These are phyloP conservation scores for Cylloceria caligata DNA, from an alignment of 2,888 invertebrate species.

Conservation along the genomic window DNA sequence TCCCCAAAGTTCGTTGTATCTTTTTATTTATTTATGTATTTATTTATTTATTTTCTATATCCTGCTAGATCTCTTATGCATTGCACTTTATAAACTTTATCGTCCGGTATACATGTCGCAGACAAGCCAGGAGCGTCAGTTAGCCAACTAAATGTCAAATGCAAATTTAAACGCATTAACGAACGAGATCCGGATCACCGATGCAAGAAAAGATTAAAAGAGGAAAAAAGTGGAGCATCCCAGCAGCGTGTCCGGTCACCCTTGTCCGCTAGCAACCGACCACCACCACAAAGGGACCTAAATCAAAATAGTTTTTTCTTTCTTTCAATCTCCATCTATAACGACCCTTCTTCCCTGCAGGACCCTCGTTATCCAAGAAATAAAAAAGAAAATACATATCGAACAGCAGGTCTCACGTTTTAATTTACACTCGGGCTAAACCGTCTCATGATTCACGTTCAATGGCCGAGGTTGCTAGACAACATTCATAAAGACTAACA, in stretches of 20 bases:
- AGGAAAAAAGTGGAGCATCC: constrained; percentile 32
- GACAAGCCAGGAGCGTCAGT: constrained; percentile 1
- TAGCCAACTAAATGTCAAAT: constrained; percentile 66
- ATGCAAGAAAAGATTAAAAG: constrained; percentile 2
- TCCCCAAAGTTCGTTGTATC: background rate
- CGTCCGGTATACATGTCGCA: background rate
- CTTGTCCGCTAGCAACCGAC: background rate
- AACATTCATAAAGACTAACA: background rate
- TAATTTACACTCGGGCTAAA: constrained; percentile 6
- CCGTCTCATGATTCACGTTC: background rate
- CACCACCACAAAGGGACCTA: constrained; percentile 34
- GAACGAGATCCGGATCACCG: constrained; percentile 52
- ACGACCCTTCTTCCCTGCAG: constrained; percentile 25
- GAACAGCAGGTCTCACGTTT: background rate
- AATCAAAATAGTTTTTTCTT: constrained; percentile 42
- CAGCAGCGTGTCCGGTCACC: background rate
- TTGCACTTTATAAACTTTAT: background rate
- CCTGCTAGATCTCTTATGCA: background rate
- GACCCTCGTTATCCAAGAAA: constrained; percentile 1
- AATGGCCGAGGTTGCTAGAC: background rate
- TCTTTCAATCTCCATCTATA: constrained; percentile 14
- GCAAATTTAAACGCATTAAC: constrained; percentile 60
- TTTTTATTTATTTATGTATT: background rate
- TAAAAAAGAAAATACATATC: background rate
- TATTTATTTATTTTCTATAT: background rate